Evolutionary conservation across 2,113 vertebrate genomes (phyloP).

Genomic region (Cephalopterus ornatus): DNA sequence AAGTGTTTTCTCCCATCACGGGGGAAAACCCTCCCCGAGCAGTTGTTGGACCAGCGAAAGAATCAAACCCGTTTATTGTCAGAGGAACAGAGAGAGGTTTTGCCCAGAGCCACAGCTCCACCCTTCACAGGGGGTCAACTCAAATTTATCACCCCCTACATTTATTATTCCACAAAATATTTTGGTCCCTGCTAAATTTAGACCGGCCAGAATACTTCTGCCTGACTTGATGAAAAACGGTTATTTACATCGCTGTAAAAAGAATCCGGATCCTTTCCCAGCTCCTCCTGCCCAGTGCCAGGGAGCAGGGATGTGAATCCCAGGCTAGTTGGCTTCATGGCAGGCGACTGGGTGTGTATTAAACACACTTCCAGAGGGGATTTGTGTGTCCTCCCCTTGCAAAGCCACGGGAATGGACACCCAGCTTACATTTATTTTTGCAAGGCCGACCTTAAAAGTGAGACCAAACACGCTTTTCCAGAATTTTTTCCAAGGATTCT

Average conservation of each 20-base stretch:
- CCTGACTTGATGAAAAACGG: constrained; percentile 57
- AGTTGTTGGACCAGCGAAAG: not conserved
- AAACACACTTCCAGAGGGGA: not conserved
- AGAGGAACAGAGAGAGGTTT: not conserved
- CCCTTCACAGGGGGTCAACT: not conserved
- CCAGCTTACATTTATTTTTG: not conserved
- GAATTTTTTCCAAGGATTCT: not conserved
- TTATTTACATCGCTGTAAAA: constrained; percentile 40
- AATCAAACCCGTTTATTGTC: not conserved
- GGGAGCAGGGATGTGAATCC: not conserved
- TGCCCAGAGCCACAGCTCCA: not conserved
- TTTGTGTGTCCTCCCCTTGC: not conserved
- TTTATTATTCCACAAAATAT: not conserved
- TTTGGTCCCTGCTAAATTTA: constrained; percentile 59
- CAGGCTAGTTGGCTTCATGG: not conserved
- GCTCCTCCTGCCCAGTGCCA: not conserved
- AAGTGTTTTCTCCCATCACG: not conserved
- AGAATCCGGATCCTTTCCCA: not conserved
- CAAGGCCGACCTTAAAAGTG: not conserved
- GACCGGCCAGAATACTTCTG: constrained; percentile 57
- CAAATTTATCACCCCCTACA: not conserved
- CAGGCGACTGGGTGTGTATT: not conserved
- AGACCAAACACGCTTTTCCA: fast-evolving
- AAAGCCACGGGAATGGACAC: fast-evolving
- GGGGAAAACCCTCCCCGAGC: not conserved